These are phyloP conservation scores for Cerastoderma edule DNA, from an alignment of 2,888 invertebrate species.

Conservation along the genomic window DNA sequence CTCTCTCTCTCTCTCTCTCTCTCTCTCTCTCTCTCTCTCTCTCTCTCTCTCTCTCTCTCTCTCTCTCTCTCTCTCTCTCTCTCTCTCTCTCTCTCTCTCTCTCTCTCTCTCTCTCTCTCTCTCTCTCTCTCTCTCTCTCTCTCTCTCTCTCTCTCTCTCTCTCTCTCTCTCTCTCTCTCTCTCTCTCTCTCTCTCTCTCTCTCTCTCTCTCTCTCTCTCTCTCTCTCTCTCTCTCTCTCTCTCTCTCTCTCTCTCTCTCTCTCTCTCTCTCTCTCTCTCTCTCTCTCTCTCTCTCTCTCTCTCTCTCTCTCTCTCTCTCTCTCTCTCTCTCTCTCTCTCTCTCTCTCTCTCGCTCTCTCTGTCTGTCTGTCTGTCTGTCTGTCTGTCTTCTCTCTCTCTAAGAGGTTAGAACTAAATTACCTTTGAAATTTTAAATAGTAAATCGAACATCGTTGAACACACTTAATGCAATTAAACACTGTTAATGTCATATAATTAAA, in stretches of 20 bases:
- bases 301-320: not conserved
- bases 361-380: not conserved
- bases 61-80: constrained; percentile 1
- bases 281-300: too few relatives aligned
- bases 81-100: not conserved
- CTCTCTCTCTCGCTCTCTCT: not conserved
- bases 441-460: too few relatives aligned
- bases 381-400: not conserved
- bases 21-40: not conserved
- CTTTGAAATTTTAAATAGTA: too few relatives aligned
- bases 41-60: not conserved
- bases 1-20: not conserved
- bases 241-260: too few relatives aligned
- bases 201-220: too few relatives aligned
- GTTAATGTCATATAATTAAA: too few relatives aligned
- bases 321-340: not conserved
- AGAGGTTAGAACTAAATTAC: not conserved
- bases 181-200: too few relatives aligned
- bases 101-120: constrained; percentile 1
- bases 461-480: too few relatives aligned
- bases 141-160: not conserved
- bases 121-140: not conserved
- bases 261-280: too few relatives aligned
- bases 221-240: too few relatives aligned
- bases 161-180: too few relatives aligned